A percentile compares a stretch with the other conserved stretches of the same genome.
Evolutionary conservation across 2,888 invertebrate species (phyloP).

Genomic region (Clivina fossor): DNA sequence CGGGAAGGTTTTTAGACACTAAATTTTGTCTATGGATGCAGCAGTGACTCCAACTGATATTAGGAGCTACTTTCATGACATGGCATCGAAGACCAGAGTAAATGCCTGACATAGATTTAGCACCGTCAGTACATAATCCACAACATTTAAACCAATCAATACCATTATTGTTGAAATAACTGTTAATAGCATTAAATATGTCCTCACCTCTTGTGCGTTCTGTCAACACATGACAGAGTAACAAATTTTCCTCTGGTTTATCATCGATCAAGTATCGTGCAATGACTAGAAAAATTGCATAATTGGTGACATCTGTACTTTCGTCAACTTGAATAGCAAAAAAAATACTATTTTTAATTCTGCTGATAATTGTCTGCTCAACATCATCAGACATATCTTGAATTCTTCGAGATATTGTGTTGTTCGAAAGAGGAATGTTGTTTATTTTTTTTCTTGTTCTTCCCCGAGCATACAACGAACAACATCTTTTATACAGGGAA

Average conservation of each 20-base stretch:
- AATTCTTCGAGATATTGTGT: constrained; percentile 45
- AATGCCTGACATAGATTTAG: neutral
- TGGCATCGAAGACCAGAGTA: neutral
- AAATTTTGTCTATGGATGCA: neutral
- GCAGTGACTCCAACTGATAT: neutral
- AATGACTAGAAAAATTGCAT: too few species aligned
- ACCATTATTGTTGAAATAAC: neutral
- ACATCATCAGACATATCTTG: constrained; percentile 44
- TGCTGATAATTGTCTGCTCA: constrained; percentile 43
- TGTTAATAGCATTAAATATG: neutral
- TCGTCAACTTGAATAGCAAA: constrained; percentile 45
- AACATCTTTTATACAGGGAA: constrained; percentile 39
- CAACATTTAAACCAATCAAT: neutral
- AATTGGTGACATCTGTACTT: constrained; percentile 40
- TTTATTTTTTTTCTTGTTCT: constrained; percentile 45
- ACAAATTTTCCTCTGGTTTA: constrained; percentile 37
- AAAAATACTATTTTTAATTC: constrained; percentile 37
- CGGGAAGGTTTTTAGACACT: neutral
- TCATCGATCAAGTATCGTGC: constrained; percentile 44
- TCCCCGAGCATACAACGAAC: constrained; percentile 44
- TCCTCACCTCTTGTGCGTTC: neutral
- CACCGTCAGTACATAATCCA: neutral
- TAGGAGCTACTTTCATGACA: neutral
- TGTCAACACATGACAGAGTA: constrained; percentile 35
- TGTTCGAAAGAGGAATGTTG: constrained; percentile 45